A percentile compares a stretch with the other conserved stretches of the same genome.
phyloP scores from a whole-genome alignment of 2,797 vertebrate genomes.

The Apodemus agrarius region DNA sequence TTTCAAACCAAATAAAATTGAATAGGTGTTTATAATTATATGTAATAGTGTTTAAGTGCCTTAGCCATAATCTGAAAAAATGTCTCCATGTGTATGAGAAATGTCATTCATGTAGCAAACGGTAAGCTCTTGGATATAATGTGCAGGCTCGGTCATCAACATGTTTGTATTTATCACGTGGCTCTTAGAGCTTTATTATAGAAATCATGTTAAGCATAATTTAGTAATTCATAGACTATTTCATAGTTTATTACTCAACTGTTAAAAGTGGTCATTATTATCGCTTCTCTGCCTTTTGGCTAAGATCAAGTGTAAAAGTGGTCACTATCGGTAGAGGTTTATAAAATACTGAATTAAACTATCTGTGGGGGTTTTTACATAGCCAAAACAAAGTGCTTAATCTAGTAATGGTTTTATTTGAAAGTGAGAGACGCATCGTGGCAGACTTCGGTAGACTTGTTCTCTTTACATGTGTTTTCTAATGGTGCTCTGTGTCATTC shows the following conservation, averaged over 20 bases:
- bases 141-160: background rate
- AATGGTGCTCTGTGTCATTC: slow-evolving; percentile 58
- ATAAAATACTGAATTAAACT: slow-evolving; percentile 37
- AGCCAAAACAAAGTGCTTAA: slow-evolving; percentile 30
- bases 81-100: background rate
- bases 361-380: slow-evolving; percentile 28
- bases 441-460: background rate
- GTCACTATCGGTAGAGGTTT: background rate
- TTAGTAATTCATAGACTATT: slow-evolving; percentile 46
- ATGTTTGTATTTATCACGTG: slow-evolving; percentile 53
- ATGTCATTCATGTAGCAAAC: background rate
- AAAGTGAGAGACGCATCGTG: background rate
- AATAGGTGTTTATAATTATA: background rate
- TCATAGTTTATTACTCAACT: background rate
- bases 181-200: slow-evolving; percentile 32
- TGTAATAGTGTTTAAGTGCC: background rate
- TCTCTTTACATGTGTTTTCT: slow-evolving; percentile 63
- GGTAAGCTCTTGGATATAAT: background rate
- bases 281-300: no score
- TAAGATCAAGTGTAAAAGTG: no score
- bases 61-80: slow-evolving; percentile 2
- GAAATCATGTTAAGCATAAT: background rate
- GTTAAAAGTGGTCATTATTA: background rate
- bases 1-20: slow-evolving; percentile 43
- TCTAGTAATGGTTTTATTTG: background rate